A percentile compares a stretch with the other conserved stretches of the same genome.
These are phyloP conservation scores for Tachina fera DNA, from an alignment of 2,888 invertebrate species.

Conservation along the genomic window DNA sequence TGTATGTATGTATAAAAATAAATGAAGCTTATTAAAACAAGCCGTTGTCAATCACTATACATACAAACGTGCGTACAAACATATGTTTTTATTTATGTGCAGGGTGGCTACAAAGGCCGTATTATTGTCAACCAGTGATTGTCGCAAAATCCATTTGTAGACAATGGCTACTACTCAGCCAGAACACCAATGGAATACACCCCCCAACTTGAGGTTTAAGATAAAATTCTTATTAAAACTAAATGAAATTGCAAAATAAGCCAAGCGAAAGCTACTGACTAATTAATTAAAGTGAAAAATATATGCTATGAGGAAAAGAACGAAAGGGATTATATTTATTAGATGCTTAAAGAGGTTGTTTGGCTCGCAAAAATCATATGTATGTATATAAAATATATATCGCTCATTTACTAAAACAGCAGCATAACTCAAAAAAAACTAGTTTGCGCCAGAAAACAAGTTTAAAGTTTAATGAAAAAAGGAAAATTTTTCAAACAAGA, in stretches of 20 bases:
- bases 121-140: constrained; percentile 43
- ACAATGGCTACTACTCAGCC: constrained; percentile 30
- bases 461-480: too few relatives aligned
- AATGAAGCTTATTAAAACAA: constrained; percentile 27
- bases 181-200: constrained; percentile 21
- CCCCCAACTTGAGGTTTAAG: not conserved
- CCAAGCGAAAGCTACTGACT: constrained; percentile 26
- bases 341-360: not conserved
- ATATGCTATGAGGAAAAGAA: not conserved
- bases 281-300: constrained; percentile 44
- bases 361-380: not conserved
- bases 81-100: not conserved
- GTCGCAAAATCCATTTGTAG: constrained; percentile 23
- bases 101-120: not conserved
- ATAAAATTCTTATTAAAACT: constrained; percentile 47
- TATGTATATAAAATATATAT: not conserved
- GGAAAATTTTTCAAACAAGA: too few relatives aligned
- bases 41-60: constrained; percentile 29
- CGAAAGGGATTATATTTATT: not conserved
- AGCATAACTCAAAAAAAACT: too few relatives aligned
- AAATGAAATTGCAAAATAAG: constrained; percentile 25
- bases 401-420: too few relatives aligned
- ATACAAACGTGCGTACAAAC: not conserved
- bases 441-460: too few relatives aligned
- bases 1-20: not conserved